A percentile compares a stretch with the other conserved stretches of the same genome.
These are phyloP conservation scores for Latheticus oryzae DNA, from an alignment of 2,888 invertebrate species.

Conservation along the genomic window DNA sequence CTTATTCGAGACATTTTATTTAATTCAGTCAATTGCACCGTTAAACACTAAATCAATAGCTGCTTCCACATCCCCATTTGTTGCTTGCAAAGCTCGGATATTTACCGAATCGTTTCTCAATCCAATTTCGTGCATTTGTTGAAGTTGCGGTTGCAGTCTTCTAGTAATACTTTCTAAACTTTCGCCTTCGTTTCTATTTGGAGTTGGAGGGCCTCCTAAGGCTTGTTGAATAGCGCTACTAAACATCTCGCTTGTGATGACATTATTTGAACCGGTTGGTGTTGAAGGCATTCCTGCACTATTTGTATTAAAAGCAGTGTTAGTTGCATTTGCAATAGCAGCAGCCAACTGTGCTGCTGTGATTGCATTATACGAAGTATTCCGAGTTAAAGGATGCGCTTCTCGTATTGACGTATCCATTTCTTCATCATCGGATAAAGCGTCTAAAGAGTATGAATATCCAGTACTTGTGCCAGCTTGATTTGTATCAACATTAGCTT, in stretches of 20 bases:
- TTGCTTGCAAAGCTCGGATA: slow-evolving; percentile 84
- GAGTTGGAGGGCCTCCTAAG: slow-evolving; percentile 39
- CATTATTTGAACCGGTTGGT: slow-evolving; percentile 41
- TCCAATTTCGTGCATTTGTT: slow-evolving; percentile 92
- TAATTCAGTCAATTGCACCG: slow-evolving; percentile 64
- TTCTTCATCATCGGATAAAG: slow-evolving; percentile 70
- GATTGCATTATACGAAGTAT: slow-evolving; percentile 68
- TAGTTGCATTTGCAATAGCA: slow-evolving; percentile 74
- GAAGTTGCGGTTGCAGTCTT: slow-evolving; percentile 71
- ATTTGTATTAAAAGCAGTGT: slow-evolving; percentile 54
- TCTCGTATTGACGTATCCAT: slow-evolving; percentile 66
- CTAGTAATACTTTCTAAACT: slow-evolving; percentile 55
- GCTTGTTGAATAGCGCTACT: slow-evolving; percentile 82
- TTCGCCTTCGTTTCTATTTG: slow-evolving; percentile 48
- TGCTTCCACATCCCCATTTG: slow-evolving; percentile 87
- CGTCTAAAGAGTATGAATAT: slow-evolving; percentile 68
- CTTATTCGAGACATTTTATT: slow-evolving; percentile 46
- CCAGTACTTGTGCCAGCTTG: slow-evolving; percentile 67
- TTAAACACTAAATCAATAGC: slow-evolving; percentile 91
- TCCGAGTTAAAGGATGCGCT: slow-evolving; percentile 58
- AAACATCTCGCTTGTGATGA: slow-evolving; percentile 84
- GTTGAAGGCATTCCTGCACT: slow-evolving; percentile 52
- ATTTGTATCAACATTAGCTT: slow-evolving; percentile 68
- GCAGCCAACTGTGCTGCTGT: slow-evolving; percentile 81
- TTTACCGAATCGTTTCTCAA: slow-evolving; percentile 86